Base-by-base conservation (phyloP, 2,113 vertebrate species). In the Sciurus niger region DNA sequence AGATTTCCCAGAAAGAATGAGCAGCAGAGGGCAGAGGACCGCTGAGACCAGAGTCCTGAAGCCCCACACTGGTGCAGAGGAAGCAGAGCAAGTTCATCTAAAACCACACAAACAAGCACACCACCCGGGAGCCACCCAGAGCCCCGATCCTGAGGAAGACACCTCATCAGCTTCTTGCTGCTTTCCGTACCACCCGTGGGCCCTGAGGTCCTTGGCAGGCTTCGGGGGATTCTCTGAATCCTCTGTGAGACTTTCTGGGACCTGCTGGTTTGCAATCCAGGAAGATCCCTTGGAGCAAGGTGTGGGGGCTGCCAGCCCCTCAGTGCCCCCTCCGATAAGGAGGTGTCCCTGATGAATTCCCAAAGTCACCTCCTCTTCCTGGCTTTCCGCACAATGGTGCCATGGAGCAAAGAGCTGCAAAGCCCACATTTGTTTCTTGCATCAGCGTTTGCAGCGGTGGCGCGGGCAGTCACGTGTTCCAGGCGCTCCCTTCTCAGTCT, bases 21-120 rank as follows among this genome's bases (percentile, higher is more conserved):
- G 79, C 24, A 7, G 11, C 0, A 1, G 18, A 24, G 55, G 2
- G 12, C 2, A 30, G 17, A 53, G 13, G 22, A 22, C 2, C 12
- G 3, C 32, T 37, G 51, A 30, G 82, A 48, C 10, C 87, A 63
- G 55, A 48, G 14, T 18, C 60, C 18, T 7, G 3, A 58, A 68
- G 32, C 30, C 17, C 22, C 24, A 18, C 30, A 0, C 28, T 5
- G 17, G 6, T 2, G 30, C 24, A 46, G 79, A 55, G 53, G 24
- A 65, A 40, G 46, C 30, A 70, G 46, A 14, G 18, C 11, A 12
- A 1, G 4, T 60, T 43, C 43, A 77, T 22, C 53, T 63, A 11
- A 43, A 40, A 73, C 58, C 46, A 51, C 30, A 30, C 72, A 77
- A 67, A 78, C 20, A 68, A 55, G 37, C 22, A 51, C 37, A 4